phyloP scores from a whole-genome alignment of 1,140 invertebrate species.

The Drosophila lowei region DNA sequence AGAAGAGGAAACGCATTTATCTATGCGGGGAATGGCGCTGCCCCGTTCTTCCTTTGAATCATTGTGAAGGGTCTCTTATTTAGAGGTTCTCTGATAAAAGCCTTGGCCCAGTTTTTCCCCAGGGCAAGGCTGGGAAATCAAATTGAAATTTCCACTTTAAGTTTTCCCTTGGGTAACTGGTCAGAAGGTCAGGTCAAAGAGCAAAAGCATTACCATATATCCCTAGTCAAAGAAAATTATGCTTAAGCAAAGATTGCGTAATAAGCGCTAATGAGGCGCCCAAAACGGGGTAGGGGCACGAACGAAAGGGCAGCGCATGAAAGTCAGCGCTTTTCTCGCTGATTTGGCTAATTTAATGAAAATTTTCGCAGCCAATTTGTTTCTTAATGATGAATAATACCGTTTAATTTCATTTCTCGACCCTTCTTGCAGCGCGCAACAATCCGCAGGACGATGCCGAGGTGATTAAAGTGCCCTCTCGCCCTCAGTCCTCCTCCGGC shows the following conservation, averaged over 20 bases:
- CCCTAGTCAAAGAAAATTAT: slow-evolving; percentile 47
- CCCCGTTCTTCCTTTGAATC: background rate
- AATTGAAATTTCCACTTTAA: background rate
- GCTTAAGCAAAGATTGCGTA: slow-evolving; percentile 54
- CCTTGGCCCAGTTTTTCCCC: slow-evolving; percentile 46
- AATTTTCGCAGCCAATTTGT: slow-evolving; percentile 55
- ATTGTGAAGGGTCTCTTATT: slow-evolving; percentile 27
- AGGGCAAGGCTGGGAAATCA: slow-evolving; percentile 8
- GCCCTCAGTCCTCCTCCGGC: slow-evolving; percentile 1
- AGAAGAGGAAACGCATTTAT: slow-evolving; percentile 22
- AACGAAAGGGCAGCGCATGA: too few relatives aligned
- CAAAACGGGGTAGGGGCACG: slow-evolving; percentile 18
- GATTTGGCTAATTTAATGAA: slow-evolving; percentile 65
- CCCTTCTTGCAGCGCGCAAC: slow-evolving; percentile 55
- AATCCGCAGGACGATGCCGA: slow-evolving; percentile 75
- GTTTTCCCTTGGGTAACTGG: background rate
- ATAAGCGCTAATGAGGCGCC: slow-evolving; percentile 71
- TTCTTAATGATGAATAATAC: slow-evolving; percentile 59
- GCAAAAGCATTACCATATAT: slow-evolving; percentile 13
- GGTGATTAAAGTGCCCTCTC: slow-evolving; percentile 57
- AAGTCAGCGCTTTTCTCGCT: slow-evolving; percentile 41
- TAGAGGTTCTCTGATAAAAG: slow-evolving; percentile 39
- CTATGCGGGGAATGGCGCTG: slow-evolving; percentile 4
- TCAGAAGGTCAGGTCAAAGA: slow-evolving; percentile 12
- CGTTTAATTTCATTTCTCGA: slow-evolving; percentile 27